Percentiles rank a stretch among this genome's conserved stretches.
These are phyloP conservation scores for Ctenicera cuprea DNA, from an alignment of 2,888 invertebrate genomes.

Conservation along the genomic window DNA sequence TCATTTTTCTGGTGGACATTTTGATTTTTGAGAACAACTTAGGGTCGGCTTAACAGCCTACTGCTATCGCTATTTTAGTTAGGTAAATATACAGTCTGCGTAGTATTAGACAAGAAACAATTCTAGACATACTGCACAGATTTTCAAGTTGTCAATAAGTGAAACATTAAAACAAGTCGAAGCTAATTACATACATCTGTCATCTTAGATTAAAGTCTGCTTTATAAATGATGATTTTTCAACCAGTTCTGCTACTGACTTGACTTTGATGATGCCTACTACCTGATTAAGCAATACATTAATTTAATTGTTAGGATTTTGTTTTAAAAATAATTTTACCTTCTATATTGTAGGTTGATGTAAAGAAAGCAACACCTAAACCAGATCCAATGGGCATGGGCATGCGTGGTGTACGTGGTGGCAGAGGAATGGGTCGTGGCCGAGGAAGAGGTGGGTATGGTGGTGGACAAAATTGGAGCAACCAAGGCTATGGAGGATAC, in stretches of 20 bases:
- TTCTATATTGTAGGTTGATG: slow-evolving; percentile 81
- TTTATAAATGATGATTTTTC: slow-evolving; percentile 55
- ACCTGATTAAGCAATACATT: not conserved
- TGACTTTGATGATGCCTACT: slow-evolving; percentile 40
- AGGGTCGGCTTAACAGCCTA: too few species aligned
- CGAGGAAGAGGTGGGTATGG: slow-evolving; percentile 83
- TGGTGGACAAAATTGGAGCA: slow-evolving; percentile 79
- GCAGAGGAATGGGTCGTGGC: slow-evolving; percentile 81
- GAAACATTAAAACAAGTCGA: too few species aligned
- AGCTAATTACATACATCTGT: too few species aligned
- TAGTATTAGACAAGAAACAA: too few species aligned
- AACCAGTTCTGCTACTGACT: slow-evolving; percentile 62
- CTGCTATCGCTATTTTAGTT: too few species aligned
- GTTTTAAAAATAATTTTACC: slow-evolving; percentile 10
- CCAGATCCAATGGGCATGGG: slow-evolving; percentile 80
- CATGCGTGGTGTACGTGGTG: slow-evolving; percentile 79
- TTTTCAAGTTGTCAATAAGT: too few species aligned
- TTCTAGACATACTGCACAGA: too few species aligned
- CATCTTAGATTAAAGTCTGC: too few species aligned
- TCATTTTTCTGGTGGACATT: too few species aligned
- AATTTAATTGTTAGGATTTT: slow-evolving; percentile 5
- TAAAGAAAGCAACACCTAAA: slow-evolving; percentile 95
- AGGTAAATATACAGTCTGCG: too few species aligned
- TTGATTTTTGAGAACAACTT: too few species aligned
- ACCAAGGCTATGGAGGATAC: slow-evolving; percentile 79